Conservation (phyloP, 2,888 invertebrate species). For the Gryllus longicercus region DNA sequence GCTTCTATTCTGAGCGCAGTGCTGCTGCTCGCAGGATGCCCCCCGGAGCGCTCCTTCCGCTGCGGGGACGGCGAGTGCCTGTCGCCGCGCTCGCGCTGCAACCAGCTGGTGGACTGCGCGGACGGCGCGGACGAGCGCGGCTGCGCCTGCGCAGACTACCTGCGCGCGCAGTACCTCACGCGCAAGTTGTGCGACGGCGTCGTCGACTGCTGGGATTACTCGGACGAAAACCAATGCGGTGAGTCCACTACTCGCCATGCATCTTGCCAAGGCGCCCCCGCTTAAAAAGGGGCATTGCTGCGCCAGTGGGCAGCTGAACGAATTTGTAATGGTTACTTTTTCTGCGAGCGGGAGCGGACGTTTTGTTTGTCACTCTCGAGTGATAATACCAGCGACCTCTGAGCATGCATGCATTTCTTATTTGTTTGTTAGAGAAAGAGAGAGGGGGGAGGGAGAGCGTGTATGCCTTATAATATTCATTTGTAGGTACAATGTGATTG, state of each 20-base stretch:
- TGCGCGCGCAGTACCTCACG: slow-evolving; percentile 64
- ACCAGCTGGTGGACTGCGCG: slow-evolving; percentile 66
- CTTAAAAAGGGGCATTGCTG: no score
- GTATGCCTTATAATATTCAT: no score
- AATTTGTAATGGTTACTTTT: no score
- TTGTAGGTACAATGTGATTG: no score
- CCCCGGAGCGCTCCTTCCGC: slow-evolving; percentile 22
- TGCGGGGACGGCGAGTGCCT: slow-evolving; percentile 65
- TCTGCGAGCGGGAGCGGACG: no score
- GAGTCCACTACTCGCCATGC: slow-evolving; percentile 60
- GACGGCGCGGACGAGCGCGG: slow-evolving; percentile 68
- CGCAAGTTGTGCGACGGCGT: slow-evolving; percentile 76
- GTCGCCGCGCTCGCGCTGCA: slow-evolving; percentile 63
- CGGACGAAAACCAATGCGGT: slow-evolving; percentile 75
- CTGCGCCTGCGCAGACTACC: slow-evolving; percentile 72
- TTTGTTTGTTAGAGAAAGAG: no score
- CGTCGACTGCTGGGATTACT: slow-evolving; percentile 75
- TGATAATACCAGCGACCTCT: no score
- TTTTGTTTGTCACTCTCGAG: no score
- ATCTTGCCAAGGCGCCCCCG: slow-evolving; percentile 56
- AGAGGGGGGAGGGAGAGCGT: no score
- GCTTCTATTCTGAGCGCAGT: not conserved
- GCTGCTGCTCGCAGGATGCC: slow-evolving; percentile 22
- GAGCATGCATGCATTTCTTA: no score
- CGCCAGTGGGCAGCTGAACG: no score